Conservation (phyloP, 2,797 vertebrate species). For the Emydoidea blandingii region DNA sequence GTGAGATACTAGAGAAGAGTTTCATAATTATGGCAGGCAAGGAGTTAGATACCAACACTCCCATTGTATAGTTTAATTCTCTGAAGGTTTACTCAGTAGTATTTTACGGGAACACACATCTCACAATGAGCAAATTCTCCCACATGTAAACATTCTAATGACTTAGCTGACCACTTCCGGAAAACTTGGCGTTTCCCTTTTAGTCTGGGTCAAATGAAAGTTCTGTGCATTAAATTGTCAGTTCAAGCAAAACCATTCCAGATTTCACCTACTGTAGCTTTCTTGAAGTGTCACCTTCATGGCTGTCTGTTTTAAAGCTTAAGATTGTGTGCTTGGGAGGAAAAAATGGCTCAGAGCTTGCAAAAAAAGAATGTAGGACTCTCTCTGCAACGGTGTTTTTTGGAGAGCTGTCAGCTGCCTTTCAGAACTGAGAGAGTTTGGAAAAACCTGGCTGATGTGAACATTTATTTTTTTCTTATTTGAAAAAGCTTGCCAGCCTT, state of each 20-base stretch:
- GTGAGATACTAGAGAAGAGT: not conserved
- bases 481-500: not conserved
- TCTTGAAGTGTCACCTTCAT: constrained; percentile 50
- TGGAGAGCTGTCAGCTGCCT: not conserved
- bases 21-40: not conserved
- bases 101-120: not conserved
- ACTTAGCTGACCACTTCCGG: constrained; percentile 7
- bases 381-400: constrained; percentile 42
- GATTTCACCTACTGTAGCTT: constrained; percentile 28
- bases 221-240: constrained; percentile 34
- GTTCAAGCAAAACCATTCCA: constrained; percentile 38
- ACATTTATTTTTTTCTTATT: not conserved
- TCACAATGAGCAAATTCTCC: not conserved
- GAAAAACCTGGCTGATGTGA: not conserved
- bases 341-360: constrained; percentile 2
- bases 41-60: not conserved
- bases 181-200: constrained; percentile 32
- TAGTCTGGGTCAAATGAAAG: constrained; percentile 41
- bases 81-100: not conserved
- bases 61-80: not conserved
- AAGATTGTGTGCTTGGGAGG: not conserved
- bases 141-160: not conserved
- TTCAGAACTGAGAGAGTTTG: constrained; percentile 42
- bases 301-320: constrained; percentile 30
- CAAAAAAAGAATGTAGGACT: not conserved